Evolutionary conservation across 2,113 vertebrate genomes (phyloP).

Genomic region (Onychostruthus taczanowskii): DNA sequence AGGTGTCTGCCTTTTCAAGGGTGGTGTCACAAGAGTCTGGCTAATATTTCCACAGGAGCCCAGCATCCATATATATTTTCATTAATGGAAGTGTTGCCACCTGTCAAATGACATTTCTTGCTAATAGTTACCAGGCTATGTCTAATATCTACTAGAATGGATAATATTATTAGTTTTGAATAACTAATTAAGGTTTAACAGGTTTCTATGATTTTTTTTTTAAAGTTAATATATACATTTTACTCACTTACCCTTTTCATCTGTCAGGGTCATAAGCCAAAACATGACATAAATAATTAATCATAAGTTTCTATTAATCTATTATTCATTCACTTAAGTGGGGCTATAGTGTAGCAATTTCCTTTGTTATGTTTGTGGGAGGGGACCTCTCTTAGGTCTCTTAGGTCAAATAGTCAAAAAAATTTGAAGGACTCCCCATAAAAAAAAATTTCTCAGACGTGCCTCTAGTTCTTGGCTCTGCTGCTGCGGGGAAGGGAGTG

Average conservation of each 20-base stretch:
- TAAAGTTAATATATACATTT: neutral
- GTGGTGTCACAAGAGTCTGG: neutral
- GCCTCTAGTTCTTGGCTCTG: constrained; percentile 43
- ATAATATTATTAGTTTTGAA: neutral
- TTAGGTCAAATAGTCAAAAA: constrained; percentile 17
- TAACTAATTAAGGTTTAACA: neutral
- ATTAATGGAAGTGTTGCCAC: neutral
- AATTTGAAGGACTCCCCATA: constrained; percentile 35
- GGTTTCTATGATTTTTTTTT: neutral
- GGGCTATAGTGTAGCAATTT: neutral
- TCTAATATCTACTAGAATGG: neutral
- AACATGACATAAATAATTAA: constrained; percentile 14
- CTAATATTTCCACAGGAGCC: neutral
- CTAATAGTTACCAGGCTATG: neutral
- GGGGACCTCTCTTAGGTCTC: constrained; percentile 2
- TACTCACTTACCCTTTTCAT: neutral
- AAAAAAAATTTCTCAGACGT: neutral
- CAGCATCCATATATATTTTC: neutral
- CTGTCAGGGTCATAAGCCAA: neutral
- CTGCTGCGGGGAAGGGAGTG: constrained; percentile 33
- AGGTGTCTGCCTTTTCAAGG: neutral
- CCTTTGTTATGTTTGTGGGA: constrained; percentile 39
- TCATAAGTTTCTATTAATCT: constrained; percentile 27
- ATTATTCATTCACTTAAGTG: constrained; percentile 55
- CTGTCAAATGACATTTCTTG: neutral